Evolutionary conservation across 2,797 vertebrate species (phyloP).

Genomic region (Malacoraja senta): DNA sequence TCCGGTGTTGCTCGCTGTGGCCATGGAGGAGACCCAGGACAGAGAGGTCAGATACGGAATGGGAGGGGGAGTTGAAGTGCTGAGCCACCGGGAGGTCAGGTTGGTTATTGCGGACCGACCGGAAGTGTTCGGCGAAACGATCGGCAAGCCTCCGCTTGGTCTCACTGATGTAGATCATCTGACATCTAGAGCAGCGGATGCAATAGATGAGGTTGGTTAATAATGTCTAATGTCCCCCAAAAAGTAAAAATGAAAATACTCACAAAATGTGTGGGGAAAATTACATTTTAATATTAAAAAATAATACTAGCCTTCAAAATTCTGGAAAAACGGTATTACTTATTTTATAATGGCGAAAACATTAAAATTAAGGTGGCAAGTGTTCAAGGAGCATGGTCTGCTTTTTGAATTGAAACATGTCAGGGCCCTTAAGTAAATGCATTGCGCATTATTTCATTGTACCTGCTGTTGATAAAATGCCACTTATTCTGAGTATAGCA

Average conservation of each 20-base stretch:
- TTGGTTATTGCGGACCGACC: too few species aligned
- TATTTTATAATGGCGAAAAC: background rate
- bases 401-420: background rate
- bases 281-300: background rate
- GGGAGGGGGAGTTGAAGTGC: too few species aligned
- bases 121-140: too few species aligned
- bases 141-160: too few species aligned
- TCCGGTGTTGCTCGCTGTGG: too few species aligned
- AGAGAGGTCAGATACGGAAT: too few species aligned
- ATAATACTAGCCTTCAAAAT: background rate
- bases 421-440: background rate
- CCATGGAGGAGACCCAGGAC: too few species aligned
- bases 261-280: background rate
- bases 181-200: too few species aligned
- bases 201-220: too few species aligned
- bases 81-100: too few species aligned
- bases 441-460: background rate
- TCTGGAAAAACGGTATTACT: background rate
- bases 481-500: background rate
- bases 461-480: background rate
- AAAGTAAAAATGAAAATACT: background rate
- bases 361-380: background rate
- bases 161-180: too few species aligned
- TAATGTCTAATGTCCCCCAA: too few species aligned
- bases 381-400: background rate